These are phyloP conservation scores for Lordiphosa fenestrarum DNA, from an alignment of 2,888 invertebrate genomes.

Conservation along the genomic window DNA sequence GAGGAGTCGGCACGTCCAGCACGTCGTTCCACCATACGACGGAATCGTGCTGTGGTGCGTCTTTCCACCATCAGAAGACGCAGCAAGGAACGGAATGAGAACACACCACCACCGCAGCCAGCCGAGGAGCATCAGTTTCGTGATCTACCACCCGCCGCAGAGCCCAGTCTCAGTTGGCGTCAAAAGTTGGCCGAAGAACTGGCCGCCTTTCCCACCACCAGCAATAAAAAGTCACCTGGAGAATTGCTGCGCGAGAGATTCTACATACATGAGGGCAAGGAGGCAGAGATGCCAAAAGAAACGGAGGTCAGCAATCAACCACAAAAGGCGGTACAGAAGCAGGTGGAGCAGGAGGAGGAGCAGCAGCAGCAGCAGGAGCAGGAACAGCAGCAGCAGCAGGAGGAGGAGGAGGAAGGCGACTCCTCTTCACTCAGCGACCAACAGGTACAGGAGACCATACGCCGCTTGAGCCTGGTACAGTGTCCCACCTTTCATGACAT, in stretches of 20 bases:
- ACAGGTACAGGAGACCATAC: constrained; percentile 65
- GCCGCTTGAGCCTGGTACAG: constrained; percentile 77
- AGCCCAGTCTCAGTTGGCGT: constrained; percentile 82
- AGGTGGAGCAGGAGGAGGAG: neutral
- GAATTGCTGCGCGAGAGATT: constrained; percentile 87
- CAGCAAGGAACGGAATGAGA: constrained; percentile 63
- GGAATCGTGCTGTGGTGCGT: constrained; percentile 88
- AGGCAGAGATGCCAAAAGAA: constrained; percentile 12
- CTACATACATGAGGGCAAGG: constrained; percentile 81
- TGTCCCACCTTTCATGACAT: constrained; percentile 82
- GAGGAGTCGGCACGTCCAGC: constrained; percentile 71
- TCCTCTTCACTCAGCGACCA: neutral
- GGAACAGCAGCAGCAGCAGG: constrained; percentile 17
- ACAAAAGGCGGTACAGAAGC: neutral
- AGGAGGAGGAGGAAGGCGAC: constrained; percentile 50
- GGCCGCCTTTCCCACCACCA: constrained; percentile 59
- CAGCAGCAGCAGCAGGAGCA: constrained; percentile 30
- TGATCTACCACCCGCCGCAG: constrained; percentile 79
- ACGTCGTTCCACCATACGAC: constrained; percentile 84
- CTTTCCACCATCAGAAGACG: constrained; percentile 84
- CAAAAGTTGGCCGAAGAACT: constrained; percentile 84
- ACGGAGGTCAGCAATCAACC: neutral
- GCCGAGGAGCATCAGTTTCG: constrained; percentile 43
- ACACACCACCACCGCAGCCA: neutral
- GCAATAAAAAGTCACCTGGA: constrained; percentile 85